These are phyloP conservation scores for Zaprionus lineosus DNA, from an alignment of 2,888 invertebrate genomes.

Conservation along the genomic window DNA sequence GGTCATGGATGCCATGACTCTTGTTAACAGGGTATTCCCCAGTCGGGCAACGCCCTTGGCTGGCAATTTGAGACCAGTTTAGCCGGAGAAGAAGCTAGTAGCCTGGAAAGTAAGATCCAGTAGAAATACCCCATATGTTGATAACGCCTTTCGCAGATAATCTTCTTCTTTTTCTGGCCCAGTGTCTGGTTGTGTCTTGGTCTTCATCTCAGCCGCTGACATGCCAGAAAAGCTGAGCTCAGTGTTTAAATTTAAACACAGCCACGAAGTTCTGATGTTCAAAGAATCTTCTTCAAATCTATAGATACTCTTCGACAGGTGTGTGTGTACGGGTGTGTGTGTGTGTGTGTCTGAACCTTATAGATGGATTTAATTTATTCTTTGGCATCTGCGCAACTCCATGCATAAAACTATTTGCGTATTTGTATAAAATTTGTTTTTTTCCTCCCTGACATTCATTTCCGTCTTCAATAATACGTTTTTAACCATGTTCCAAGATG, in stretches of 20 bases:
- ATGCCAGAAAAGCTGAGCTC: conserved; percentile 61
- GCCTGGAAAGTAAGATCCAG: conserved; percentile 31
- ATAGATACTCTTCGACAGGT: conserved; percentile 42
- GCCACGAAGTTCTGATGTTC: conserved; percentile 28
- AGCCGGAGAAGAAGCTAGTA: too few relatives aligned
- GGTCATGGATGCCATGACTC: too few relatives aligned
- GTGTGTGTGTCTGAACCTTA: conserved; percentile 27
- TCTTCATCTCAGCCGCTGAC: conserved; percentile 24
- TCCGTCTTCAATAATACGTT: conserved; percentile 80
- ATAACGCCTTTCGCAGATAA: conserved; percentile 49
- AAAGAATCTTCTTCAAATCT: conserved; percentile 8
- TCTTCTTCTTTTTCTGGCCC: conserved; percentile 1
- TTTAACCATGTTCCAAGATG: conserved; percentile 74
- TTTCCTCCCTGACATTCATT: conserved; percentile 69
- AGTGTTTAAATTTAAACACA: conserved; percentile 72
- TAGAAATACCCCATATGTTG: conserved; percentile 38
- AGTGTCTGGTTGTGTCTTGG: conserved; percentile 6
- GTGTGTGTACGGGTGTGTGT: conserved; percentile 18
- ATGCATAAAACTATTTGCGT: conserved; percentile 58
- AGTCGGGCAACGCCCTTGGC: too few relatives aligned
- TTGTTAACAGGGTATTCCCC: too few relatives aligned
- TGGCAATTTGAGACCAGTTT: conserved; percentile 48
- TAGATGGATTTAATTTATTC: conserved; percentile 71
- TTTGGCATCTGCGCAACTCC: conserved; percentile 63
- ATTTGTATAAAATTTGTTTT: conserved; percentile 50